A percentile compares a stretch with the other conserved stretches of the same genome.
Evolutionary conservation across 92 coral and sea anemone species (phyloP).

Genomic region (Porites cylindrica): DNA sequence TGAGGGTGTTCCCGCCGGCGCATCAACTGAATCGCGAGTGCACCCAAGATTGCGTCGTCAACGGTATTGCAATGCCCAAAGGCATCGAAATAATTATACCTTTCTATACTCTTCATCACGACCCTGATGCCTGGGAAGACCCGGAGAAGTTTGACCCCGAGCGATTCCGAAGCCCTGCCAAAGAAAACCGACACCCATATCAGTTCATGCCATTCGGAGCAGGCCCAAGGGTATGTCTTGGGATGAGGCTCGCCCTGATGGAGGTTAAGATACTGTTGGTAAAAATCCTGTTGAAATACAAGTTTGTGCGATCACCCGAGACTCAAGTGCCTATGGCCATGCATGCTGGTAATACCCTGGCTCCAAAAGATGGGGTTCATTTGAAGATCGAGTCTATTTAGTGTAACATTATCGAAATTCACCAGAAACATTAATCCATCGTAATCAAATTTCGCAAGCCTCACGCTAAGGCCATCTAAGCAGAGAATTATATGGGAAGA

Average conservation of each 20-base stretch:
- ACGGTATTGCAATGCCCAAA: slow-evolving; percentile 53
- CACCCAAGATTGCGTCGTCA: slow-evolving; percentile 41
- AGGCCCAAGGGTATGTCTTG: slow-evolving; percentile 82
- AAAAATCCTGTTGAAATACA: slow-evolving; percentile 67
- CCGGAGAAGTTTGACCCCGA: slow-evolving; percentile 73
- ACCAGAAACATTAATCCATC: no score
- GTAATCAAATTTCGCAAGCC: no score
- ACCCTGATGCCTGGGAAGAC: slow-evolving; percentile 75
- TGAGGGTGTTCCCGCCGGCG: slow-evolving; percentile 68
- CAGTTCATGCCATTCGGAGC: slow-evolving; percentile 82
- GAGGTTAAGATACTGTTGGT: slow-evolving; percentile 70
- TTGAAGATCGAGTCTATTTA: slow-evolving; percentile 46
- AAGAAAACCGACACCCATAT: slow-evolving; percentile 78
- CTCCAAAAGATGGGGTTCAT: slow-evolving; percentile 65
- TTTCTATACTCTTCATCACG: slow-evolving; percentile 62
- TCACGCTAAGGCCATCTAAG: no score
- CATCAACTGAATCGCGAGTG: slow-evolving; percentile 63
- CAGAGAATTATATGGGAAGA: no score
- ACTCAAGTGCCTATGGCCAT: slow-evolving; percentile 77
- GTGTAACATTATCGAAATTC: background rate
- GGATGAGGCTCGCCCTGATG: slow-evolving; percentile 74
- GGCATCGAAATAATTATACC: slow-evolving; percentile 62
- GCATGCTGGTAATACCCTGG: slow-evolving; percentile 60
- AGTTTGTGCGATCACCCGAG: slow-evolving; percentile 72
- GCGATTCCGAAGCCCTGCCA: slow-evolving; percentile 66